A percentile compares a stretch with the other conserved stretches of the same genome.
phyloP scores from a whole-genome alignment of 37 sponge, comb jelly and placozoan genomes.

The Oopsacas minuta region DNA sequence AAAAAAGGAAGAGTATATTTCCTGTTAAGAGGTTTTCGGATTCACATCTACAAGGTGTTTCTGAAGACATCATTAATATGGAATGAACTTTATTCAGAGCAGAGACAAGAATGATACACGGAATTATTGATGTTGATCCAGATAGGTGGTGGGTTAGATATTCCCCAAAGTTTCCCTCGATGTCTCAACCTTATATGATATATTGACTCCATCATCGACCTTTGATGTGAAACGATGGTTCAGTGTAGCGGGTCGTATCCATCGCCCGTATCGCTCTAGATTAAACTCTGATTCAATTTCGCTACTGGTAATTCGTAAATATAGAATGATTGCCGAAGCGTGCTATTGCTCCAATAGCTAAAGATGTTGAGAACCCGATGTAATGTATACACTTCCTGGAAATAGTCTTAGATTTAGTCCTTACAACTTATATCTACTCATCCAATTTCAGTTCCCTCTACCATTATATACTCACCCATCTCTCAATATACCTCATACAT shows the following conservation, averaged over 20 bases:
- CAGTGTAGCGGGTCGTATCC: background rate
- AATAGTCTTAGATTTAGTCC: background rate
- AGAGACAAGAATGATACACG: background rate
- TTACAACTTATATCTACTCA: background rate
- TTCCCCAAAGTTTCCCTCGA: background rate
- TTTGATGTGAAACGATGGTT: background rate
- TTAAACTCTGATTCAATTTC: background rate
- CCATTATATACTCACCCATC: background rate
- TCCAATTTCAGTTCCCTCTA: background rate
- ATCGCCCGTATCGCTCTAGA: background rate
- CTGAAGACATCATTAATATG: background rate
- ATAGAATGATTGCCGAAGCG: background rate
- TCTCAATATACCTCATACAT: background rate
- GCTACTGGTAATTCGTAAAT: conserved; percentile 2
- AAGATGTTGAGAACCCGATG: background rate
- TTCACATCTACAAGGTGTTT: background rate
- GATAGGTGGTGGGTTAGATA: background rate
- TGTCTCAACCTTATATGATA: background rate
- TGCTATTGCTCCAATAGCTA: background rate
- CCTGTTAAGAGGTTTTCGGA: conserved; percentile 10
- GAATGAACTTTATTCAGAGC: conserved; percentile 9
- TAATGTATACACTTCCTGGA: background rate
- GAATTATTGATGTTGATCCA: background rate
- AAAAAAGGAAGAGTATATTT: background rate
- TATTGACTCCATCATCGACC: background rate